A percentile compares a stretch with the other conserved stretches of the same genome.
These are phyloP conservation scores for Bombus waltoni DNA, from an alignment of 1,140 invertebrate species.

Conservation along the genomic window DNA sequence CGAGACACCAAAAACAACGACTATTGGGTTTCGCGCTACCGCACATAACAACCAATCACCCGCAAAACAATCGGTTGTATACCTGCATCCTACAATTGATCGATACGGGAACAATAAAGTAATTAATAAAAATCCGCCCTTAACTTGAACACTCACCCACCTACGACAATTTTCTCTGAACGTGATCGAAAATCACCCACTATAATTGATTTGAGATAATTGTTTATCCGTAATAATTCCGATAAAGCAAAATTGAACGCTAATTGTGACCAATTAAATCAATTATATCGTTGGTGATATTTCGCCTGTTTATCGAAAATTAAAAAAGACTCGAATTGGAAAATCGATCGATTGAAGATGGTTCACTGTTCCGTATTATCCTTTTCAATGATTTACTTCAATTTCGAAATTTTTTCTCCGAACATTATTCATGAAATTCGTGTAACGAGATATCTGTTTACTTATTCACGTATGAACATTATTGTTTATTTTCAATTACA, in stretches of 20 bases:
- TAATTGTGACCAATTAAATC: not conserved
- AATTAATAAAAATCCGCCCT: slow-evolving; percentile 49
- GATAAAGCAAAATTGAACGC: not conserved
- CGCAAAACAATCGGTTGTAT: slow-evolving; percentile 52
- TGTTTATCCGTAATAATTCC: too few relatives aligned
- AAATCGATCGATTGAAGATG: not conserved
- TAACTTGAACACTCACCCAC: not conserved
- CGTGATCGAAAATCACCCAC: too few relatives aligned
- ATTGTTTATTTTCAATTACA: not conserved
- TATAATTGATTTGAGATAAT: too few relatives aligned
- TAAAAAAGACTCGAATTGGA: not conserved
- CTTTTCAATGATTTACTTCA: not conserved
- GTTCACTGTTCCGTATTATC: not conserved
- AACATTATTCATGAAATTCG: too few relatives aligned
- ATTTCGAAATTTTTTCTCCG: not conserved
- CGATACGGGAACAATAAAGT: slow-evolving; percentile 50
- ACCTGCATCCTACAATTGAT: slow-evolving; percentile 41
- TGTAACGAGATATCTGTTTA: not conserved
- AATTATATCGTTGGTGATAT: not conserved
- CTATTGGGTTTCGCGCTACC: slow-evolving; percentile 48
- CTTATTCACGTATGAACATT: not conserved
- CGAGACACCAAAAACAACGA: slow-evolving; percentile 57
- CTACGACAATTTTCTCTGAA: not conserved
- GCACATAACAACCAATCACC: slow-evolving; percentile 56
- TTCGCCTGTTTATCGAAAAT: not conserved